Evolutionary conservation across 2,888 invertebrate genomes (phyloP).

Genomic region (Ormia ochracea): DNA sequence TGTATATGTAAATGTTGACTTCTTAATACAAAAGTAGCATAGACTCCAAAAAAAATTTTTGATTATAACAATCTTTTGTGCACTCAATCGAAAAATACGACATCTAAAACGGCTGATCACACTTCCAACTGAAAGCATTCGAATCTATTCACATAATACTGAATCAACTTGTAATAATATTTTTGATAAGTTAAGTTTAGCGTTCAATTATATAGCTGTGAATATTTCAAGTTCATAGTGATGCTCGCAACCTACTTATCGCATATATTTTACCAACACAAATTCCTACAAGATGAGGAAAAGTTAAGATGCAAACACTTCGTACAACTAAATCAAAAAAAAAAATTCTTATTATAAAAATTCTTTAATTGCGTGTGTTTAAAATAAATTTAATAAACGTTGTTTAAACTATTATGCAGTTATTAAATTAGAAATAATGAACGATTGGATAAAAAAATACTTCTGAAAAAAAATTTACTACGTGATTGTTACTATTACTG

Average conservation of each 20-base stretch:
- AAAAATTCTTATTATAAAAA: slow-evolving; percentile 45
- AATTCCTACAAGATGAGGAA: not conserved
- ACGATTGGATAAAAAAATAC: not conserved
- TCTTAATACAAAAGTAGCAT: too few species aligned
- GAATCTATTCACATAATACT: too few species aligned
- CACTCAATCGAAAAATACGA: too few species aligned
- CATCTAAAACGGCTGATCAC: too few species aligned
- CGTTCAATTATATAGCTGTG: not conserved
- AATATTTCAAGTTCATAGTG: not conserved
- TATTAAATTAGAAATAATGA: not conserved
- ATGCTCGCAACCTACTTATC: not conserved
- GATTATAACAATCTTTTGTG: too few species aligned
- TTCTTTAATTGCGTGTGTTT: slow-evolving; percentile 51
- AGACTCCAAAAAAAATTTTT: too few species aligned
- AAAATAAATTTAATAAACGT: slow-evolving; percentile 42
- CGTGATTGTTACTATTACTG: not conserved
- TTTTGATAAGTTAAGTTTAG: not conserved
- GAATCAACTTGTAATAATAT: not conserved
- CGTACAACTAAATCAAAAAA: slow-evolving; percentile 22
- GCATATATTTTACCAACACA: not conserved
- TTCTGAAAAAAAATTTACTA: slow-evolving; percentile 6
- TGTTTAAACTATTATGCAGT: not conserved
- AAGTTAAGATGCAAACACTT: not conserved
- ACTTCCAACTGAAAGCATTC: too few species aligned
- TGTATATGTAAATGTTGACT: too few species aligned